Conservation (phyloP, 2,888 invertebrate genomes). For the Blastobasis lacticolella region DNA sequence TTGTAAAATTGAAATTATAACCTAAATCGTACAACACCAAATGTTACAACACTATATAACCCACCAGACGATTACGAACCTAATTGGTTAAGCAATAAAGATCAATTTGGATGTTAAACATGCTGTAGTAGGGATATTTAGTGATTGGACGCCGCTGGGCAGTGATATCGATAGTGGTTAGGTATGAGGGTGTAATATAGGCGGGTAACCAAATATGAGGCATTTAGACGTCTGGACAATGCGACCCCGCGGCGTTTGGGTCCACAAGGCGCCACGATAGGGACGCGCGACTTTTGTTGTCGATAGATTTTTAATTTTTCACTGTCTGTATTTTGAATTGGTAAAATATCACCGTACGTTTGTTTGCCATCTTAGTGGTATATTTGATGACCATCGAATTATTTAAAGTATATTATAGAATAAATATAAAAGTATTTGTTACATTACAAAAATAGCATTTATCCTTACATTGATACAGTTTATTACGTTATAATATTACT, state of each 20-base stretch:
- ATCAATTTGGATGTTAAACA: not conserved
- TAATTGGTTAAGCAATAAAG: conserved; percentile 17
- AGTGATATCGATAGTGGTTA: conserved; percentile 47
- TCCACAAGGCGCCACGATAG: conserved; percentile 59
- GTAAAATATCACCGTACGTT: no score
- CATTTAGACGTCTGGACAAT: conserved; percentile 65
- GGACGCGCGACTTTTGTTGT: conserved; percentile 19
- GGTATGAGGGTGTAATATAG: conserved; percentile 56
- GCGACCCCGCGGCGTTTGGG: conserved; percentile 54
- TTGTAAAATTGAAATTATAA: conserved; percentile 68
- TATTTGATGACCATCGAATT: no score
- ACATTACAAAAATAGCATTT: no score
- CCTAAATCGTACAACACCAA: conserved; percentile 15
- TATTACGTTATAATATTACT: no score
- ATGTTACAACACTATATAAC: conserved; percentile 17
- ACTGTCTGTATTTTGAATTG: no score
- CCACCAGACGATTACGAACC: conserved; percentile 2
- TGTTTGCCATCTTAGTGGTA: no score
- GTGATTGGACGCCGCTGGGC: conserved; percentile 11
- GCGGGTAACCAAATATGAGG: conserved; percentile 70
- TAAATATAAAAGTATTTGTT: no score
- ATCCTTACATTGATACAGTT: no score
- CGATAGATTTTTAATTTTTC: conserved; percentile 7
- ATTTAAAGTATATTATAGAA: no score
- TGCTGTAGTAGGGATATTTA: conserved; percentile 31